Percentiles rank a stretch among this genome's conserved stretches.
phyloP scores from a whole-genome alignment of 2,797 vertebrate genomes.

The Oreortyx pictus region DNA sequence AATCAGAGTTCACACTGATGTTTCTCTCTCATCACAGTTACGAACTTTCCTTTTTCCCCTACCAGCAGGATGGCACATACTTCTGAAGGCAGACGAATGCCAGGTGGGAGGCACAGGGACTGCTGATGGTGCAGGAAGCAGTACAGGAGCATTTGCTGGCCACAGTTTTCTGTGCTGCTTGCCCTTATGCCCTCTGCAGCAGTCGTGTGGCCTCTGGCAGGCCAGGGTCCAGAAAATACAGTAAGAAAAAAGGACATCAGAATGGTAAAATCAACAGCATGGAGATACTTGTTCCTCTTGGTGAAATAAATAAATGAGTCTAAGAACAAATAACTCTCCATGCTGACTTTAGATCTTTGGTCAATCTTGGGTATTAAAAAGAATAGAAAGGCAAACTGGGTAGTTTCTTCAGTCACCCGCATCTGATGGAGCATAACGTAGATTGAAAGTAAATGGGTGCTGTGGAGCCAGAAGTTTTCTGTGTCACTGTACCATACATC shows the following conservation, averaged over 20 bases:
- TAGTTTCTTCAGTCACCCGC: fast-evolving
- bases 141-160: not conserved
- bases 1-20: not conserved
- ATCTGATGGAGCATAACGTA: not conserved
- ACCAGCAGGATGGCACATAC: not conserved
- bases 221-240: not conserved
- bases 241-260: not conserved
- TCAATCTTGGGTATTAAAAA: not conserved
- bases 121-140: not conserved
- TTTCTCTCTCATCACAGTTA: not conserved
- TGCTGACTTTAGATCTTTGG: not conserved
- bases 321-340: not conserved
- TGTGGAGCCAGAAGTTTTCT: not conserved
- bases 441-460: not conserved
- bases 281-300: fast-evolving
- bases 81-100: not conserved
- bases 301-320: not conserved
- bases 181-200: fast-evolving
- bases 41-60: not conserved
- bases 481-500: fast-evolving
- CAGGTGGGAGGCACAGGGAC: fast-evolving
- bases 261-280: not conserved
- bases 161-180: not conserved
- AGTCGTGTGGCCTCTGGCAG: not conserved
- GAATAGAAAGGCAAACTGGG: not conserved